Evolutionary conservation across 2,888 invertebrate species (phyloP).

Genomic region (Cheilosia vulpina): DNA sequence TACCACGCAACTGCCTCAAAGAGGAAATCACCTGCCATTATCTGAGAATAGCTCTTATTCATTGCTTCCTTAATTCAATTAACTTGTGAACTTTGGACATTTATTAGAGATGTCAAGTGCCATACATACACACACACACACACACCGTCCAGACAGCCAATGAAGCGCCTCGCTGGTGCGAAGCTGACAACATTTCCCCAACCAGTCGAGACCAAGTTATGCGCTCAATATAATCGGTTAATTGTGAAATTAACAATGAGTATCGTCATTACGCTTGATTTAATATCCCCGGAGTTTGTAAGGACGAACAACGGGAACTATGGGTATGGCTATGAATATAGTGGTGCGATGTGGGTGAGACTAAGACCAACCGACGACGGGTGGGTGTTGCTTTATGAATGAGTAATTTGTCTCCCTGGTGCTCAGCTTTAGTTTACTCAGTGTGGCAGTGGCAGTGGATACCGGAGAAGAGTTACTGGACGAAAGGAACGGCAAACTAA

Average conservation of each 20-base stretch:
- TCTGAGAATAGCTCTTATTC: conserved; percentile 70
- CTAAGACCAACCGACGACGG: neutral
- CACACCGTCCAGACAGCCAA: conserved; percentile 13
- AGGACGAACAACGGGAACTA: conserved; percentile 18
- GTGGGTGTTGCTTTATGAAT: conserved; percentile 57
- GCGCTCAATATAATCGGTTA: conserved; percentile 75
- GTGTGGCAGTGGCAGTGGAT: neutral
- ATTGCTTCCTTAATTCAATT: conserved; percentile 75
- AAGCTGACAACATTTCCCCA: conserved; percentile 23
- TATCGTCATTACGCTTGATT: conserved; percentile 74
- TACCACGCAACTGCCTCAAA: conserved; percentile 56
- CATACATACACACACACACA: conserved; percentile 46
- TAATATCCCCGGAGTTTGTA: conserved; percentile 57
- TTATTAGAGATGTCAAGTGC: conserved; percentile 75
- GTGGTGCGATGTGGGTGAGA: neutral
- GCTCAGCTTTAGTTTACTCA: conserved; percentile 26
- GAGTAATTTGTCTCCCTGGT: conserved; percentile 64
- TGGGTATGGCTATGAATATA: neutral
- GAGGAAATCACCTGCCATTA: conserved; percentile 74
- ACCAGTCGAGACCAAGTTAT: conserved; percentile 63
- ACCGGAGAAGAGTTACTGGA: conserved; percentile 2
- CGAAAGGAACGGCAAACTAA: conserved; percentile 20
- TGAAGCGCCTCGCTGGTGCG: neutral
- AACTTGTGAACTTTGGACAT: conserved; percentile 75
- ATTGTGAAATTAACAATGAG: conserved; percentile 75